phyloP scores from a whole-genome alignment of 2,797 vertebrate species.

The Tapirus indicus region DNA sequence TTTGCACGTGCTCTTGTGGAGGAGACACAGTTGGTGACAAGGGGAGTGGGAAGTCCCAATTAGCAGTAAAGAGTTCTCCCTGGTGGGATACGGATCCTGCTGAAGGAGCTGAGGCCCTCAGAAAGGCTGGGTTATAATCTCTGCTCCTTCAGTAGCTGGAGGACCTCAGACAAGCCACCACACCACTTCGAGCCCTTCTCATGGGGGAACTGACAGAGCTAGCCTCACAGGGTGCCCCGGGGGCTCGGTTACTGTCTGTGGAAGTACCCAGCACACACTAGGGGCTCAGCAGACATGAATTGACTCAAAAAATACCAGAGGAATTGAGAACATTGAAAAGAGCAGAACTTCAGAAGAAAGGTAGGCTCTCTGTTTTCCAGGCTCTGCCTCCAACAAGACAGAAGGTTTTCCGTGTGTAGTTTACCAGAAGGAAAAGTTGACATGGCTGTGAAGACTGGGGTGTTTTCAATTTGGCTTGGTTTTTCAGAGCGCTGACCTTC shows the following conservation, averaged over 20 bases:
- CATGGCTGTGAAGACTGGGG: fast-evolving
- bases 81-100: fast-evolving
- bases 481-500: background rate
- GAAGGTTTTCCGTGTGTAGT: fast-evolving
- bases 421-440: background rate
- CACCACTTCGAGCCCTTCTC: background rate
- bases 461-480: fast-evolving
- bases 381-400: background rate
- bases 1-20: background rate
- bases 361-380: background rate
- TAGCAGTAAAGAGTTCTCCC: background rate
- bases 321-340: background rate
- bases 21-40: background rate
- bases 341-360: background rate
- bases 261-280: too few species aligned
- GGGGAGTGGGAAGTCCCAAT: background rate
- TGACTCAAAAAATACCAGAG: background rate
- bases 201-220: fast-evolving
- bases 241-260: fast-evolving
- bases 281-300: fast-evolving
- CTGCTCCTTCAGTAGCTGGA: background rate
- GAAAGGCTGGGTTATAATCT: background rate
- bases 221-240: background rate
- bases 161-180: background rate
- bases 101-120: too few species aligned